phyloP scores from a whole-genome alignment of 2,888 invertebrate genomes.

The Ophioninae sp. region DNA sequence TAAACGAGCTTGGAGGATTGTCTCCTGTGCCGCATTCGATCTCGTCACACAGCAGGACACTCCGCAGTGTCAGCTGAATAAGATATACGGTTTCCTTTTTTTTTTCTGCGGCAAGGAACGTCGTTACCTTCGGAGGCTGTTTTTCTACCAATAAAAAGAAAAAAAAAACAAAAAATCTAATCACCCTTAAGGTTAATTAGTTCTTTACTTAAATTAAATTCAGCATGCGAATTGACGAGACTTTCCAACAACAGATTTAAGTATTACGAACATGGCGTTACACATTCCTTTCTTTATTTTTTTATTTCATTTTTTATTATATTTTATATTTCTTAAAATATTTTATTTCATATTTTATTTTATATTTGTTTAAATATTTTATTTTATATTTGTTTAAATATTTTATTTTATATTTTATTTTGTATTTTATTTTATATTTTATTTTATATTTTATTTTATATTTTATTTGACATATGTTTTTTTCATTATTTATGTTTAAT shows the following conservation, averaged over 20 bases:
- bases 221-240: background rate
- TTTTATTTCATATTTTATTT: too few relatives aligned
- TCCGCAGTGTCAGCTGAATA: constrained; percentile 55
- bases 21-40: constrained; percentile 57
- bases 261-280: too few relatives aligned
- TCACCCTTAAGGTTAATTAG: background rate
- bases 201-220: background rate
- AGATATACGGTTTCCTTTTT: constrained; percentile 35
- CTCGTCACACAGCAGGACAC: constrained; percentile 48
- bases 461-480: background rate
- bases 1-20: constrained; percentile 30
- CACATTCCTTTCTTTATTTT: too few relatives aligned
- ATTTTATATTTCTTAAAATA: too few relatives aligned
- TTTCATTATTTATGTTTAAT: background rate
- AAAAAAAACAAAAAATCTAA: background rate
- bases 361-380: too few relatives aligned
- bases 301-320: background rate
- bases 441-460: too few relatives aligned
- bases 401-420: too few relatives aligned
- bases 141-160: constrained; percentile 4
- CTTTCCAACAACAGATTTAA: background rate
- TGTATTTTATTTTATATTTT: background rate
- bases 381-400: too few relatives aligned
- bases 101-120: constrained; percentile 30
- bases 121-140: constrained; percentile 28